These are phyloP conservation scores for Pithys albifrons DNA, from an alignment of 2,113 vertebrate genomes.

Conservation along the genomic window DNA sequence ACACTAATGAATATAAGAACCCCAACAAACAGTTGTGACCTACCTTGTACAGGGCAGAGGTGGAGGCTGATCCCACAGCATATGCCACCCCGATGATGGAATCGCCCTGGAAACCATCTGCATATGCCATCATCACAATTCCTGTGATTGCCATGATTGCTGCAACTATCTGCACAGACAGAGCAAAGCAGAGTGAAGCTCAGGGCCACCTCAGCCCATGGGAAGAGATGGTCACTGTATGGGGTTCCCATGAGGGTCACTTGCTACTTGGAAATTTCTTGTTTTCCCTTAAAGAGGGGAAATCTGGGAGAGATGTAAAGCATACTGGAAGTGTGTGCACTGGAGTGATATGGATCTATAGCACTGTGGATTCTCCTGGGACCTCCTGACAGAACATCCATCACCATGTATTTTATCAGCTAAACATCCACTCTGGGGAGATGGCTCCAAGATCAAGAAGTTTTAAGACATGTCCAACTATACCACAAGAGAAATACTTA, in stretches of 20 bases:
- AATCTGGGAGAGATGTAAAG: not conserved
- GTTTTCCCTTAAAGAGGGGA: not conserved
- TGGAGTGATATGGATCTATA: not conserved
- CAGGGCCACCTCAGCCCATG: not conserved
- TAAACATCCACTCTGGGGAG: not conserved
- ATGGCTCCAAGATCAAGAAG: not conserved
- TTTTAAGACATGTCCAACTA: not conserved
- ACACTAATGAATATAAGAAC: rapidly evolving
- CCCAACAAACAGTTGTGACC: not conserved
- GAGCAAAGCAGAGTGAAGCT: constrained; percentile 30
- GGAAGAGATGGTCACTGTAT: not conserved
- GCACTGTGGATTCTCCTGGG: not conserved
- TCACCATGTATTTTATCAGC: not conserved
- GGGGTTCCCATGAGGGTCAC: not conserved
- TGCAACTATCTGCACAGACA: constrained; percentile 89
- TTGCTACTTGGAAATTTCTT: not conserved
- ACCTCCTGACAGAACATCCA: not conserved
- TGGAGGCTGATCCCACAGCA: constrained; percentile 96
- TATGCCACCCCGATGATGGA: constrained; percentile 95
- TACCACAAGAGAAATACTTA: not conserved
- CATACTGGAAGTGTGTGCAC: not conserved
- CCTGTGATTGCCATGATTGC: constrained; percentile 99
- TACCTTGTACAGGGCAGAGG: constrained; percentile 96
- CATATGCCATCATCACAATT: constrained; percentile 99
- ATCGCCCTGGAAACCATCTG: constrained; percentile 95